Evolutionary conservation across 1,140 invertebrate genomes (phyloP).

Genomic region (Trachelipus rathkii): DNA sequence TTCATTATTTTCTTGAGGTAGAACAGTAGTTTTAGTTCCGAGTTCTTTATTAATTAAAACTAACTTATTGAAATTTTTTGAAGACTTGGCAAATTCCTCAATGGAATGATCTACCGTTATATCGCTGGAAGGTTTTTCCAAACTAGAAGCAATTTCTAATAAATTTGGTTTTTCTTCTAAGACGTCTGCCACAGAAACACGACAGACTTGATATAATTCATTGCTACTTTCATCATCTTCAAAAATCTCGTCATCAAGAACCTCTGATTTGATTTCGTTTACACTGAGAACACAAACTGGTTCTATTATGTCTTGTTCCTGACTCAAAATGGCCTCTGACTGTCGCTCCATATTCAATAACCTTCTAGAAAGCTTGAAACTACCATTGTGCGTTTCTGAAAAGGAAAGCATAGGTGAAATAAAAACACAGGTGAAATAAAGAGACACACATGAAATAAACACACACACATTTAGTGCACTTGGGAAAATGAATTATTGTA

Average conservation of each 20-base stretch:
- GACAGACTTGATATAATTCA: background rate
- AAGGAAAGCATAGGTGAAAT: background rate
- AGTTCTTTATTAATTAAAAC: slow-evolving; percentile 3
- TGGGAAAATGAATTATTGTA: too few species aligned
- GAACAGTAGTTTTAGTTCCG: background rate
- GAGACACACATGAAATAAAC: too few species aligned
- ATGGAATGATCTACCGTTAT: background rate
- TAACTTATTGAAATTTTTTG: background rate
- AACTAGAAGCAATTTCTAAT: too few species aligned
- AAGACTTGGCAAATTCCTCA: background rate
- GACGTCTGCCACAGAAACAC: background rate
- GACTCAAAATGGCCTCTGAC: background rate
- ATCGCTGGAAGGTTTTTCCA: background rate
- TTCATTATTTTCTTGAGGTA: background rate
- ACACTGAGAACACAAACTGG: background rate
- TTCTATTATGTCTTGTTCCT: background rate
- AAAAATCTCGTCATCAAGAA: background rate
- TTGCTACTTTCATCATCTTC: background rate
- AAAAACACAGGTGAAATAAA: too few species aligned
- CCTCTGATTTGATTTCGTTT: background rate
- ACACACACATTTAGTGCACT: too few species aligned
- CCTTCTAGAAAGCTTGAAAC: background rate
- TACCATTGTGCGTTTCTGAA: background rate
- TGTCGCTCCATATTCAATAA: background rate
- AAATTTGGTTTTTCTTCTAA: background rate